Percentiles rank a stretch among this genome's conserved stretches.
These are phyloP conservation scores for Troglohyphantes excavatus DNA, from an alignment of 2,888 invertebrate genomes.

Conservation along the genomic window DNA sequence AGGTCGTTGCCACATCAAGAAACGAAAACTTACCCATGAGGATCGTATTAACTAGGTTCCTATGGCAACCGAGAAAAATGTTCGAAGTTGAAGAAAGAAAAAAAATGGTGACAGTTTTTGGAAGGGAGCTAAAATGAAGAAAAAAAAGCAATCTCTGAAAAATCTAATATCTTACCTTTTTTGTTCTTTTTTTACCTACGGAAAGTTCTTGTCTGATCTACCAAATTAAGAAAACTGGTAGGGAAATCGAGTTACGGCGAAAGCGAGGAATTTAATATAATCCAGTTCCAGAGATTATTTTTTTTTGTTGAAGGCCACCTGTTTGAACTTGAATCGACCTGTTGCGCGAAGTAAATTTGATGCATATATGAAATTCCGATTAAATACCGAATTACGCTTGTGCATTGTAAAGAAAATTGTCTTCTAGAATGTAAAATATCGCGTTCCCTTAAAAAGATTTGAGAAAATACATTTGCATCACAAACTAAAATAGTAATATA, in stretches of 20 bases:
- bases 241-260: conserved; percentile 7
- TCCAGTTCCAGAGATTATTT: conserved; percentile 16
- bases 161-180: conserved; percentile 25
- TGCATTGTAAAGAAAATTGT: no score
- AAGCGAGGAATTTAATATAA: conserved; percentile 52
- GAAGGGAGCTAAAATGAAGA: conserved; percentile 7
- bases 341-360: neutral
- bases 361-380: neutral
- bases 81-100: neutral
- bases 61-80: conserved; percentile 38
- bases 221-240: conserved; percentile 28
- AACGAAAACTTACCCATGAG: neutral
- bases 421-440: no score
- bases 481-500: no score
- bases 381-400: no score
- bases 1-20: conserved; percentile 33
- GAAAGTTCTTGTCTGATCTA: conserved; percentile 9
- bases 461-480: no score
- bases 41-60: conserved; percentile 44
- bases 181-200: neutral
- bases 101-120: conserved; percentile 12
- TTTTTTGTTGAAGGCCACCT: neutral
- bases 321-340: neutral
- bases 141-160: neutral
- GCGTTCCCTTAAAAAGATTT: no score